Evolutionary conservation across 2,797 vertebrate species (phyloP).

Genomic region (Bradypodion pumilum): DNA sequence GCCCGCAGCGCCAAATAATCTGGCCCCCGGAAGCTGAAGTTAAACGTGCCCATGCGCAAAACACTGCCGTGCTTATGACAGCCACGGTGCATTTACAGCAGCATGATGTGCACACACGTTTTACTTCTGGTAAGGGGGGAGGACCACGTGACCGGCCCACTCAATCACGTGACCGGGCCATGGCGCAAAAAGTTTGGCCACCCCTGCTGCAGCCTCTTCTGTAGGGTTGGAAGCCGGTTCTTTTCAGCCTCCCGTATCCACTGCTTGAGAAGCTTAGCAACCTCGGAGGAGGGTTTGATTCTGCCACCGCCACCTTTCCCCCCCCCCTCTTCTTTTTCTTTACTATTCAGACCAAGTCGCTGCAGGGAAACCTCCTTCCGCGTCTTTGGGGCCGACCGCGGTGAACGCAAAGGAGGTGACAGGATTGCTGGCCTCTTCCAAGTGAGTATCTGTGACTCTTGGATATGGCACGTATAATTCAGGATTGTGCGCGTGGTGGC

Average conservation of each 20-base stretch:
- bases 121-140: no score
- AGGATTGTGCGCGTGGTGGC: fast-evolving
- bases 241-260: background rate
- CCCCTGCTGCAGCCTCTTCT: no score
- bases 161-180: no score
- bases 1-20: no score
- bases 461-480: no score
- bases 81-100: no score
- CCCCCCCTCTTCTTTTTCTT: conserved; percentile 6
- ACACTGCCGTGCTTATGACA: no score
- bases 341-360: conserved; percentile 60
- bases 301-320: conserved; percentile 10
- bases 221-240: background rate
- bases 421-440: conserved; percentile 86
- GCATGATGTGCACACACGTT: no score
- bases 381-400: conserved; percentile 81
- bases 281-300: fast-evolving
- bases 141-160: no score
- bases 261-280: fast-evolving
- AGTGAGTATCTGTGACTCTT: conserved; percentile 75
- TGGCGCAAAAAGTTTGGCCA: no score
- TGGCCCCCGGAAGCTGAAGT: no score
- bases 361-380: conserved; percentile 83
- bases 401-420: conserved; percentile 86
- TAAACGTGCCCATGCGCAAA: no score